Evolutionary conservation across 2,113 vertebrate genomes (phyloP).

Genomic region (Semnornis frantzii): DNA sequence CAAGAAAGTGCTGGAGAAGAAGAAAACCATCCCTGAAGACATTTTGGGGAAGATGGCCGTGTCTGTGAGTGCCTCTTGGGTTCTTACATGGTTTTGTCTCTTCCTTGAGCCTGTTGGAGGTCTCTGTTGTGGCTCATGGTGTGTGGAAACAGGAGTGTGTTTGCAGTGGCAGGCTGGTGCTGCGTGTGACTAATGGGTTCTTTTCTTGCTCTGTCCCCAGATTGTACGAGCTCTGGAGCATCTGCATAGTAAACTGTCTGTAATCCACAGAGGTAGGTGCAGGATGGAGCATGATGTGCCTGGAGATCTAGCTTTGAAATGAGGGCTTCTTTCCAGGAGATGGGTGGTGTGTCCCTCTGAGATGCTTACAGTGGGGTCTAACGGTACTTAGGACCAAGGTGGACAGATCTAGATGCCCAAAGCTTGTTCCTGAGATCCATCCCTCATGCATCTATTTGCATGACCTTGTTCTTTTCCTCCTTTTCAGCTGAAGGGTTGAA

Average conservation of each 20-base stretch:
- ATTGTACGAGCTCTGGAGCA: slow-evolving; percentile 83
- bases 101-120: not conserved
- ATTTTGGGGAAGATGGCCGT: slow-evolving; percentile 82
- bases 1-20: slow-evolving; percentile 82
- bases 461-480: not conserved
- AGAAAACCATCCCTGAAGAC: slow-evolving; percentile 81
- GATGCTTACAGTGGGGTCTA: not conserved
- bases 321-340: not conserved
- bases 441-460: not conserved
- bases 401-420: not conserved
- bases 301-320: not conserved
- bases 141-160: not conserved
- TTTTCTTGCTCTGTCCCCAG: slow-evolving; percentile 22
- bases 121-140: not conserved
- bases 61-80: slow-evolving; percentile 74
- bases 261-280: slow-evolving; percentile 81
- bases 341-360: not conserved
- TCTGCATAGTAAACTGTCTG: slow-evolving; percentile 83
- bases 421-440: not conserved
- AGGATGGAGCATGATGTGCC: not conserved
- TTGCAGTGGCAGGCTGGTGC: not conserved
- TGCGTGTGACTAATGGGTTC: not conserved
- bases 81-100: not conserved
- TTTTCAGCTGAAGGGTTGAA: not conserved
- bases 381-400: not conserved